Conservation (phyloP, 2,113 vertebrate species). For the Oncorhynchus gorbuscha region DNA sequence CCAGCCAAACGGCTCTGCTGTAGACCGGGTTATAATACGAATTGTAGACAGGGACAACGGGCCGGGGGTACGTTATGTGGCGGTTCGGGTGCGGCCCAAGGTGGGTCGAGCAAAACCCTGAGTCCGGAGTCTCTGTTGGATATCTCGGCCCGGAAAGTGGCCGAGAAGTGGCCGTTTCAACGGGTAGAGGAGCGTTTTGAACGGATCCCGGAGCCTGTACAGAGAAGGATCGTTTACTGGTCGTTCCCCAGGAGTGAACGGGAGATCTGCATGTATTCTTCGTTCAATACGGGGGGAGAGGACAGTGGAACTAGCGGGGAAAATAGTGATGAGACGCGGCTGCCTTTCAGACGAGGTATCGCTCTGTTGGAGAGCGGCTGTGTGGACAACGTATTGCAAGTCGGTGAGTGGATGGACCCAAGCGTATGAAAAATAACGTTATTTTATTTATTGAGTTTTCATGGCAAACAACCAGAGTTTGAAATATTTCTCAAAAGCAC, state of each 20-base stretch:
- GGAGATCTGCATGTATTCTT: constrained; percentile 97
- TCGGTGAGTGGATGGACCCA: constrained; percentile 82
- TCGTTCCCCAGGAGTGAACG: constrained; percentile 93
- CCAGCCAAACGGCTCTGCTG: constrained; percentile 95
- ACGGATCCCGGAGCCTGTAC: constrained; percentile 93
- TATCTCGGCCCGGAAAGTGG: constrained; percentile 90
- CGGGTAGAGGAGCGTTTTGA: constrained; percentile 93
- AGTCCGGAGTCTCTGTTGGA: constrained; percentile 91
- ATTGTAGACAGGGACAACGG: constrained; percentile 78
- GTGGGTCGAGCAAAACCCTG: constrained; percentile 79
- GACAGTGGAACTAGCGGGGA: constrained; percentile 77
- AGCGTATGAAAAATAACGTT: constrained; percentile 9
- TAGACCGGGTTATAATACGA: constrained; percentile 80
- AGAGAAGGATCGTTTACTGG: constrained; percentile 95
- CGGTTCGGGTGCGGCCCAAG: constrained; percentile 71
- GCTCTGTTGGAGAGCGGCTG: constrained; percentile 90
- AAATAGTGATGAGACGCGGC: constrained; percentile 82
- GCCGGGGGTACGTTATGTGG: constrained; percentile 76
- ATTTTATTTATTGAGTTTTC: background rate
- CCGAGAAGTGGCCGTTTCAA: constrained; percentile 97
- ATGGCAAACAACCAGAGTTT: background rate
- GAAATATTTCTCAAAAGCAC: background rate
- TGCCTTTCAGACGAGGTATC: constrained; percentile 91
- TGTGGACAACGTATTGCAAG: constrained; percentile 96
- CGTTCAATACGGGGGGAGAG: constrained; percentile 88